These are phyloP conservation scores for Porites cylindrica DNA, from an alignment of 92 coral and sea anemone genomes.

Conservation along the genomic window DNA sequence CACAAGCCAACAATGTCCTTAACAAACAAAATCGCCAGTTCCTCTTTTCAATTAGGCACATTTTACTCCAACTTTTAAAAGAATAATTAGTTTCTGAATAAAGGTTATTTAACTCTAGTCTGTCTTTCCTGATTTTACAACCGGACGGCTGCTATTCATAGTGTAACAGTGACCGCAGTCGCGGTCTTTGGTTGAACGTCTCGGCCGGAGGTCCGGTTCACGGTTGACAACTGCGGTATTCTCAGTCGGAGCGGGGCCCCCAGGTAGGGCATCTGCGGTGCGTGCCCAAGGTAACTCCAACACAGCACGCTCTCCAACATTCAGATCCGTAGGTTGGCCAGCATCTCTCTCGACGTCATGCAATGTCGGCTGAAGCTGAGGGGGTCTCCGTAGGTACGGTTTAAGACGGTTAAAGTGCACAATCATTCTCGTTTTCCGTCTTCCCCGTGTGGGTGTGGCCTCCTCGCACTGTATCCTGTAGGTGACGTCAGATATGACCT, in stretches of 20 bases:
- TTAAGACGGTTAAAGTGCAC: too few species aligned
- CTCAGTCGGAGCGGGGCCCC: not conserved
- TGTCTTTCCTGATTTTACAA: too few species aligned
- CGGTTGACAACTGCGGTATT: not conserved
- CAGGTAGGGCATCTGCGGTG: not conserved
- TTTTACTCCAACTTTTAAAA: too few species aligned
- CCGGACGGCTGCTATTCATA: too few species aligned
- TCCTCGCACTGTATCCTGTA: slow-evolving; percentile 44
- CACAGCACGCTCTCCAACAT: not conserved
- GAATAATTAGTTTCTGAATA: too few species aligned
- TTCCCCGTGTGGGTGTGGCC: not conserved
- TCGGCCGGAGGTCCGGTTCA: not conserved
- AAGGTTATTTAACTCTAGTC: too few species aligned
- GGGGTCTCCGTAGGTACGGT: too few species aligned
- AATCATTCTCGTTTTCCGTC: not conserved
- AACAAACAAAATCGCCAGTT: too few species aligned
- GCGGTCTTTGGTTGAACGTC: slow-evolving; percentile 14
- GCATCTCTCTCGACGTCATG: not conserved
- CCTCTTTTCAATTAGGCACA: too few species aligned
- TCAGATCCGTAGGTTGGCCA: not conserved
- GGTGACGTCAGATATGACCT: slow-evolving; percentile 45
- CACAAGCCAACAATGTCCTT: too few species aligned
- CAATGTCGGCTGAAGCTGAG: slow-evolving; percentile 10
- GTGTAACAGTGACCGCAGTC: too few species aligned
- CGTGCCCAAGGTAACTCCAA: not conserved